Base-by-base conservation (phyloP, 1,140 invertebrate genomes). In the Drosophila orosa region DNA sequence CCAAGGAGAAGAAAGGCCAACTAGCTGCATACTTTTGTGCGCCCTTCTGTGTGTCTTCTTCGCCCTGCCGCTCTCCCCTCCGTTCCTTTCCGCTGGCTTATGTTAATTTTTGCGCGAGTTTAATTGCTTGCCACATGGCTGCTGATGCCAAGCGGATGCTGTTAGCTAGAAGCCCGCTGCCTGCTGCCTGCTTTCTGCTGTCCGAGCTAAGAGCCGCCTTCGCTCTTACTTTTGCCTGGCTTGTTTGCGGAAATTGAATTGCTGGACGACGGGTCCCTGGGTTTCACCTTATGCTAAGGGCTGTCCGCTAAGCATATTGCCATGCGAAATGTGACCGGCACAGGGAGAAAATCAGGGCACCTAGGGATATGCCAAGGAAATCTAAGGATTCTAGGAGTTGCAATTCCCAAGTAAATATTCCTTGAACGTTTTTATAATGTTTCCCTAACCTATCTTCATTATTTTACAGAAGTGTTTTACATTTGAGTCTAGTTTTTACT, bases 241-340 rank as follows among this genome's bases (percentile, higher is more conserved):
- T 82, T 85, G 79, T 86, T 86, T 78, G 83, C 79, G 82, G 82
- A 86, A 86, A 86, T 86, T 86, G 73, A 86, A 86, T 86, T 76
- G 83, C 81, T 78, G 67, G 76, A 78, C 74, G 50, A 19, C 79
- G 50, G 29, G 13, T n/a, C 17, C 50, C 50, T 62, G 80, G 58
- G 60, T 78, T 75, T 82, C 71, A 87, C 78, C 82, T 87, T 86
- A 87, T 86, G 78, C 65, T 74, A 59, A 59, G 57, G 48, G 72
- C 74, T 54, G 44, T 77, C 72, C 78, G 56, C 74, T 71, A 72
- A 86, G 83, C 83, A 87, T 87, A 87, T 82, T 87, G 78, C 78
- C 62, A 65, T 27, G 57, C 63, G 57, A 67, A 67, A 62, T 39
- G 60, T 25, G 35, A 9, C 4, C 45, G 45, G 40, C 65, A 68